These are phyloP conservation scores for Pyxicephalus adspersus DNA, from an alignment of 2,113 vertebrate genomes.

Conservation along the genomic window DNA sequence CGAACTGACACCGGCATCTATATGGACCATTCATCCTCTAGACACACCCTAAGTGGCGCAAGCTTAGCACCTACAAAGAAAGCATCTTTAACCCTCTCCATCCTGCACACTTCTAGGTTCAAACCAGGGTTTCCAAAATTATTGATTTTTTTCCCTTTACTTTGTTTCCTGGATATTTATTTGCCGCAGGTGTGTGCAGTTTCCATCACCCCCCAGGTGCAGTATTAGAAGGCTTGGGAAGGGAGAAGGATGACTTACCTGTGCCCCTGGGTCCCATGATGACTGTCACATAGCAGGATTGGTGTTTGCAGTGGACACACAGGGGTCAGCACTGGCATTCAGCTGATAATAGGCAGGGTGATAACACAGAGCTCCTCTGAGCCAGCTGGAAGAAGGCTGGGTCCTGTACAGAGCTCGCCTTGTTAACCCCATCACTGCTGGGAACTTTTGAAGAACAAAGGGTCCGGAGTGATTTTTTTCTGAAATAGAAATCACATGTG, in stretches of 20 bases:
- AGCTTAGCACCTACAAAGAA: too few relatives aligned
- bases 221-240: neutral
- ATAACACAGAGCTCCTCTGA: neutral
- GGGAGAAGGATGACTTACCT: slow-evolving; percentile 19
- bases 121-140: too few relatives aligned
- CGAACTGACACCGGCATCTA: too few relatives aligned
- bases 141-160: too few relatives aligned
- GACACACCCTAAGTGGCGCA: too few relatives aligned
- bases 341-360: neutral
- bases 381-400: slow-evolving; percentile 18
- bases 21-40: too few relatives aligned
- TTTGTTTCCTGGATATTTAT: too few relatives aligned
- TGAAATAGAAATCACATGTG: too few relatives aligned
- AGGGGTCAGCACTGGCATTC: neutral
- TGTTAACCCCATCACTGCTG: slow-evolving; percentile 4
- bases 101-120: too few relatives aligned
- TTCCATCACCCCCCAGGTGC: neutral
- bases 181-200: too few relatives aligned
- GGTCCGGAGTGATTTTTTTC: too few relatives aligned
- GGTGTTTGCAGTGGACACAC: neutral
- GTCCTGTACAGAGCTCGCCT: slow-evolving; percentile 10
- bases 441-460: neutral
- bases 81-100: too few relatives aligned
- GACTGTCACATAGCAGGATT: slow-evolving; percentile 44
- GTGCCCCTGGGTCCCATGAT: slow-evolving; percentile 33